Evolutionary conservation across 2,113 vertebrate genomes (phyloP).

Genomic region (Chaenocephalus aceratus): DNA sequence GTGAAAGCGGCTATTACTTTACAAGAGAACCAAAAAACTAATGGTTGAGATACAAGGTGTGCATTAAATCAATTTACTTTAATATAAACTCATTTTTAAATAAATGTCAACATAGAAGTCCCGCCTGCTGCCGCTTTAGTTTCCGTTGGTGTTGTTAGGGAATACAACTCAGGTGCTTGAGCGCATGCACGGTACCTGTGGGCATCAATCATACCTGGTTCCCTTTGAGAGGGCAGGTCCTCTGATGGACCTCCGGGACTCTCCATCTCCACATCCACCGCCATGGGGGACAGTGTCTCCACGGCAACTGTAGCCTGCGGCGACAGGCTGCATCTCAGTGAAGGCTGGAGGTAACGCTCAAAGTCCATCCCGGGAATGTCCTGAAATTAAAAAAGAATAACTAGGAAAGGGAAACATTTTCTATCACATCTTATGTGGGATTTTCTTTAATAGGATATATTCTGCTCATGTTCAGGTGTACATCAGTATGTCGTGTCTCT

Average conservation of each 20-base stretch:
- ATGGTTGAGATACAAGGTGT: too few relatives aligned
- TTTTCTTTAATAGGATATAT: too few relatives aligned
- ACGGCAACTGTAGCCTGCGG: conserved; percentile 18
- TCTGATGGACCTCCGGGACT: conserved; percentile 67
- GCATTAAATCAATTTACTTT: too few relatives aligned
- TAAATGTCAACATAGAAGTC: neutral
- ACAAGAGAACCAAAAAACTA: too few relatives aligned
- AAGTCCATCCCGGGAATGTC: conserved; percentile 75
- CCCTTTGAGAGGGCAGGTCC: conserved; percentile 42
- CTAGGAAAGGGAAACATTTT: too few relatives aligned
- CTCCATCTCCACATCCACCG: conserved; percentile 73
- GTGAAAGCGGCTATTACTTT: too few relatives aligned
- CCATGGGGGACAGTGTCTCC: conserved; percentile 68
- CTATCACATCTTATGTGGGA: too few relatives aligned
- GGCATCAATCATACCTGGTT: conserved; percentile 56
- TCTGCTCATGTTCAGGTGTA: too few relatives aligned
- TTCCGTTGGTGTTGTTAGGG: neutral
- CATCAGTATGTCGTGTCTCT: too few relatives aligned
- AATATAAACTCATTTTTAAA: neutral
- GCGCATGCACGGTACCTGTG: conserved; percentile 24
- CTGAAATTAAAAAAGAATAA: conserved; percentile 48
- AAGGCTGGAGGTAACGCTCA: conserved; percentile 81
- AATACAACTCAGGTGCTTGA: neutral
- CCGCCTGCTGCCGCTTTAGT: neutral
- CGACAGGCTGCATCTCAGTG: conserved; percentile 71